Conservation (phyloP, 2,888 invertebrate genomes). For the Xylota sylvarum region DNA sequence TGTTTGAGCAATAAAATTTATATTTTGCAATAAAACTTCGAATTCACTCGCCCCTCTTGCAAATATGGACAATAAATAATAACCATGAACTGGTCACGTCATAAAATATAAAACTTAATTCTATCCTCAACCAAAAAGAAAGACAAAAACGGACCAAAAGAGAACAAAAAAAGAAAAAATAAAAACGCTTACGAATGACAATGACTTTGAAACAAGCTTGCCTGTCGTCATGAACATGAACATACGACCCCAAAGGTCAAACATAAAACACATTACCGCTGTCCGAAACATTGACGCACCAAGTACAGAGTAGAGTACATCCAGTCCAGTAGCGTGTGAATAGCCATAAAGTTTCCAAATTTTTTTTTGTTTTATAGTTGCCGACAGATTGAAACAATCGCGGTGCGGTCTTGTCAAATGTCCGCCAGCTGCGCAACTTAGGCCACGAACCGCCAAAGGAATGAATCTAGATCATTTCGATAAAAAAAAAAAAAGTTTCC, state of each 20-base stretch:
- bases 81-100: slow-evolving; percentile 34
- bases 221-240: slow-evolving; percentile 65
- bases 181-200: slow-evolving; percentile 39
- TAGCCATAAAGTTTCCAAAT: neutral
- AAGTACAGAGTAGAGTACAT: neutral
- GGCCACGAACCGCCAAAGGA: neutral
- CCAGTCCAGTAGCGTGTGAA: slow-evolving; percentile 2
- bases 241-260: slow-evolving; percentile 44
- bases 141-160: neutral
- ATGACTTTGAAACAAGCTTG: slow-evolving; percentile 70
- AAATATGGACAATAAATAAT: neutral
- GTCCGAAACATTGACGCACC: slow-evolving; percentile 34
- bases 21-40: neutral
- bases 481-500: slow-evolving; percentile 31
- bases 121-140: slow-evolving; percentile 1
- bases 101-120: neutral
- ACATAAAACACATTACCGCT: slow-evolving; percentile 57
- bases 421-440: slow-evolving; percentile 23
- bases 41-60: neutral
- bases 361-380: neutral
- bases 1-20: neutral
- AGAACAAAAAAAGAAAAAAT: neutral
- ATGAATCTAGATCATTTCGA: slow-evolving; percentile 30
- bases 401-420: neutral
- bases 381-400: neutral